Evolutionary conservation across 1,140 invertebrate genomes (phyloP), one percentile per base, ranked within the genome.

Genomic region (Bombus waltoni): DNA sequence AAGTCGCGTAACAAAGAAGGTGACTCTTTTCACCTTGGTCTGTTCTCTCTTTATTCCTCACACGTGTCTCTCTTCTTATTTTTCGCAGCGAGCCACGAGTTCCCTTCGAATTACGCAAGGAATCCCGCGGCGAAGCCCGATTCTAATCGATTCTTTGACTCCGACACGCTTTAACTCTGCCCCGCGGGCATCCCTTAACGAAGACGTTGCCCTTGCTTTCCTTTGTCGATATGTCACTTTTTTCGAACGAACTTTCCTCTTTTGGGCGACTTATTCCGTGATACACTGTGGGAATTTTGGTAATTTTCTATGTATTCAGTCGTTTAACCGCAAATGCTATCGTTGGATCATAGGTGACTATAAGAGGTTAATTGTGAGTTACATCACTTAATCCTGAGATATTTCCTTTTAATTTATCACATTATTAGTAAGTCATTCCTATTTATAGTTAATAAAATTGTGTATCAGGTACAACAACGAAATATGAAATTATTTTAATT

Each of bases 121-220:
- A 87, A 90, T 90, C 90, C 90, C 90, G 90, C 77, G 85, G 90
- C 85, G 90, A 83, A 66, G 44, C 59, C 62, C 78, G 85, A 90
- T 90, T 90, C 89, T 90, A 91, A 90, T 91, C 89, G 90, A 90
- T 90, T 87, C 87, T 89, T 91, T 91, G 86, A 89, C 78, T 89
- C 81, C 76, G 62, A 86, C 47, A 44, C 88, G 80, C 86, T 91
- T 89, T 89, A 91, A 91, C 90, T 91, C 90, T 91, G 90, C 90
- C 90, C 90, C 79, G 82, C 90, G 90, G 90, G 90, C 90, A 91
- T 86, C 72, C 68, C 74, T 85, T 91, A 91, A 91, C 90, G 90
- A 91, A 90, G 87, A 90, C 83, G 86, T 82, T 71, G 62, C 81
- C 87, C 77, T 81, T 47, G n/a, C 77, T 79, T 81, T 83, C 72